Conservation (phyloP, 2,888 invertebrate genomes). For the Tenthredo distinguenda region DNA sequence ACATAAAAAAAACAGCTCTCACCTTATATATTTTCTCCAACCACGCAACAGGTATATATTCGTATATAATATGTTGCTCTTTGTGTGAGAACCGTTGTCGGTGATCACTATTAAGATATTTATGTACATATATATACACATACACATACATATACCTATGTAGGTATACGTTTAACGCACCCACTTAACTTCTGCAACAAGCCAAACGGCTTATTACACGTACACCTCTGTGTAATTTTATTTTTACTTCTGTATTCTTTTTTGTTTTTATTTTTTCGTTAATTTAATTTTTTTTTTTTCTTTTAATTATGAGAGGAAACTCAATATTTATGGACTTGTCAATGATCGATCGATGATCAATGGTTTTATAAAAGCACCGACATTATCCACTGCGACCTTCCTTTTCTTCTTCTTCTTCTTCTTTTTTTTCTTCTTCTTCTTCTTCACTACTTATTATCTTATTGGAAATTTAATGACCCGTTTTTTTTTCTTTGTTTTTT, state of each 20-base stretch:
- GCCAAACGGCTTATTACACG: background rate
- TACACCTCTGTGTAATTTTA: background rate
- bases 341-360: background rate
- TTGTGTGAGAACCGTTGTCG: background rate
- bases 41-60: slow-evolving; percentile 2
- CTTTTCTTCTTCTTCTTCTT: background rate
- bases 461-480: too few species aligned
- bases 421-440: background rate
- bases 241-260: background rate
- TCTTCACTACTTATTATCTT: background rate
- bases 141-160: background rate
- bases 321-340: background rate
- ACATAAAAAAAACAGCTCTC: background rate
- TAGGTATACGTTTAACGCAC: background rate
- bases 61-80: background rate
- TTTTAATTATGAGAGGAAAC: background rate
- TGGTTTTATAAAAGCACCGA: background rate
- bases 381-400: background rate
- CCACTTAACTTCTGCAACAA: background rate
- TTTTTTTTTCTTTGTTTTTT: background rate
- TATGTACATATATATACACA: too few species aligned
- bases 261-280: background rate
- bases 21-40: background rate
- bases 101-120: background rate
- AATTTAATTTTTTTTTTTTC: background rate